phyloP scores from a whole-genome alignment of 2,797 vertebrate species.

The Sparidentex hasta region DNA sequence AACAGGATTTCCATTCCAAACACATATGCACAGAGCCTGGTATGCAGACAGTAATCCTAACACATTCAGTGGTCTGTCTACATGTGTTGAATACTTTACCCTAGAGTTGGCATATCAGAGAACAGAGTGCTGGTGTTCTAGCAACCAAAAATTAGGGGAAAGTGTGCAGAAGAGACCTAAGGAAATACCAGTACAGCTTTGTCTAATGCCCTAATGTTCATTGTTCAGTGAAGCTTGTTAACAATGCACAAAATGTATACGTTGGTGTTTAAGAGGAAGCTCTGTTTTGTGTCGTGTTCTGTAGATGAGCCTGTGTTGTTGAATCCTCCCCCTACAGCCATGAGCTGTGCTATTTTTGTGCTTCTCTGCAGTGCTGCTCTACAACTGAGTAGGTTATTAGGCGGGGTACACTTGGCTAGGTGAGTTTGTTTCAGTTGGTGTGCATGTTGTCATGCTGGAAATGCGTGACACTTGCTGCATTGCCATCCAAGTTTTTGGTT shows the following conservation, averaged over 20 bases:
- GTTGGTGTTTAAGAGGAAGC: constrained; percentile 17
- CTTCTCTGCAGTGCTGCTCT: constrained; percentile 62
- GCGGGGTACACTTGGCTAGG: constrained; percentile 31
- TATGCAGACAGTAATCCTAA: constrained; percentile 67
- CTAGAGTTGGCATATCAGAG: constrained; percentile 31
- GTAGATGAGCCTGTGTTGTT: constrained; percentile 30
- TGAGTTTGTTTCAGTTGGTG: constrained; percentile 53
- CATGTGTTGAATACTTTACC: constrained; percentile 43
- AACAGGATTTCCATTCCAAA: constrained; percentile 54
- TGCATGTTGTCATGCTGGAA: constrained; percentile 32
- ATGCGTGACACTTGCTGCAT: background rate
- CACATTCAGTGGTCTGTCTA: constrained; percentile 28
- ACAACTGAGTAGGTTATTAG: constrained; percentile 56
- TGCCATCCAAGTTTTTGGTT: constrained; percentile 2
- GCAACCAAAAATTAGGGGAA: constrained; percentile 38
- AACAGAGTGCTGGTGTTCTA: constrained; percentile 5
- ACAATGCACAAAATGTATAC: background rate
- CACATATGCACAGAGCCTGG: constrained; percentile 41
- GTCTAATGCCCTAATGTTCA: background rate
- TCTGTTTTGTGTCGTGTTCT: constrained; percentile 27
- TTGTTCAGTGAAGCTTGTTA: background rate
- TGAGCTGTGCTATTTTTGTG: constrained; percentile 68
- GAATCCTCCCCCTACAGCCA: constrained; percentile 46
- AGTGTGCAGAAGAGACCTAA: constrained; percentile 9
- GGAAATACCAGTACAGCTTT: background rate